Evolutionary conservation across 1,140 invertebrate genomes (phyloP), one percentile per base, ranked within the genome.

Genomic region (Teleopsis dalmanni): DNA sequence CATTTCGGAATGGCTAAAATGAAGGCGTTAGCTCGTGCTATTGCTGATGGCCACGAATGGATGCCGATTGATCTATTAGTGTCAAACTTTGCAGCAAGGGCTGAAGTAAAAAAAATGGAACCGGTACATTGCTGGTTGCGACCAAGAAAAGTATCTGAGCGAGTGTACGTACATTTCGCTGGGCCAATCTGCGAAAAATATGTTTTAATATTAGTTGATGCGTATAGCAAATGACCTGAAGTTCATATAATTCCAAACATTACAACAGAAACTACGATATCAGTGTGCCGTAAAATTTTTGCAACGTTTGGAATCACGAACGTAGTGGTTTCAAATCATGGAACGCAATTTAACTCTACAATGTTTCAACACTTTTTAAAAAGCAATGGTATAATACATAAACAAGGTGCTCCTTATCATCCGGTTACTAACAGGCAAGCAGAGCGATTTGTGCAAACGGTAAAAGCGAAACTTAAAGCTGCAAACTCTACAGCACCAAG

Each of bases 41-140:
- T 51, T 53, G 70, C 23, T 76, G 62, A 59, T 76, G 68, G 69
- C 62, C 57, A 10, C 51, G 55, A 9, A 60, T 76, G 3, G 68
- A 76, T 52, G 41, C 45, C 13, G 62, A 73, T 77, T 21, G 56
- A 59, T 43, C 9, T 50, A 19, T 31, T 57, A 25, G 40, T 47
- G 4, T 41, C 47, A 19, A 38, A 48, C 18, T 14, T 3, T 14
- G 27, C 36, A 14, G 34, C 22, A 21, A 40, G 14, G 6, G 13
- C 13, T 6, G 6, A 13, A 35, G 33, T 14, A 6, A 13, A 13
- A 45, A 52, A 11, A 47, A 40, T 51, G 13, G 23, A 50, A 18
- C 52, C 53, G 6, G 14, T 48, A 3, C 40, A 47, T 34, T 37
- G 16, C 18, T 74, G 72, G 72, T 37, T 52, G 40, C 41, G 43